Base-by-base conservation (phyloP, 2,113 vertebrate species). In the Murina feae region DNA sequence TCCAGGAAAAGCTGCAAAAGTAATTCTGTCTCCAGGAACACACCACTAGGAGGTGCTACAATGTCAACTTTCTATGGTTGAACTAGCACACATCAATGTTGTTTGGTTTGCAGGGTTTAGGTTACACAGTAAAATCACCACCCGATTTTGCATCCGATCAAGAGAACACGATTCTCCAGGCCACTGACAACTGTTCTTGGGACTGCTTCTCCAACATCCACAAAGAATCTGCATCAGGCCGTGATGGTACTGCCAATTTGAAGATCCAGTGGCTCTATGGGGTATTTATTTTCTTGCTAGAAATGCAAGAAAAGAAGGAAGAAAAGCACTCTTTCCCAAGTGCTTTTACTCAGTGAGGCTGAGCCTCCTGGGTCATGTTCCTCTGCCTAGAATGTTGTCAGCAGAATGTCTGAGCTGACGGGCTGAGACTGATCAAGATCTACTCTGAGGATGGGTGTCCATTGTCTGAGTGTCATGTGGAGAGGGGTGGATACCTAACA, bases 161-260 rank as follows among this genome's bases (percentile, higher is more conserved):
- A 99, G 95, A 86, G 99, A 99, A 99, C 98, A 97, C 99, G 98
- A 93, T 99, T 99, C 97, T 99, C 99, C 93, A 99, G 98, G 79
- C 99, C 99, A 0, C 99, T 99, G 98, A 99, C 99, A 76, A 99
- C 99, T 7, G 99, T 99, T 93, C 99, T 99, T 32, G 98, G 98
- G 42, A 95, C 96, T 32, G 96, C 94, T 97, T 99, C 99, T 81
- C 99, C 99, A 95, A 99, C 98, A 92, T 99, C 99, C 44, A 99
- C 2, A 99, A 96, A 5, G 98, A 96, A 95, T 99, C 99, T 9
- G 99, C 99, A 93, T 99, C 99, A 0, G 99, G 99, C 99, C 58
- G 97, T 97, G 63, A 99, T 47, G 82, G 99, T 99, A 69, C 98
- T 98, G 83, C 99, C 99, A 75, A 99, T 98, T 10, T 99, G 98